Conservation (phyloP, 2,888 invertebrate species). For the Agapostemon virescens region DNA sequence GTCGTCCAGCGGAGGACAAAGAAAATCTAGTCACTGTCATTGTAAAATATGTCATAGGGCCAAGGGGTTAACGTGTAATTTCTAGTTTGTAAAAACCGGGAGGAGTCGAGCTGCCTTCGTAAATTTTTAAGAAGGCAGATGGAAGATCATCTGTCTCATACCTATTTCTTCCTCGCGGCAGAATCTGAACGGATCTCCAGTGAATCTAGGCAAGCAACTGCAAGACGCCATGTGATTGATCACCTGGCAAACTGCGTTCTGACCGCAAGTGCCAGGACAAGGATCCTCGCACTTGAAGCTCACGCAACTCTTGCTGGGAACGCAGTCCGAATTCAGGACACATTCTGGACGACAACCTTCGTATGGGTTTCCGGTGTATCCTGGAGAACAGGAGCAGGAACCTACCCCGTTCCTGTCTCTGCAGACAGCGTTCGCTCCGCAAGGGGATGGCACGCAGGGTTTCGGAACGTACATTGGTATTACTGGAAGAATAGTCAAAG, state of each 20-base stretch:
- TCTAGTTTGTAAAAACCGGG: too few species aligned
- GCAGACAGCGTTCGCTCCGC: conserved; percentile 86
- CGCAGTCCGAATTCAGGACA: conserved; percentile 79
- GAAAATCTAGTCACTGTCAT: too few species aligned
- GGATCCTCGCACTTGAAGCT: conserved; percentile 81
- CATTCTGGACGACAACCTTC: conserved; percentile 80
- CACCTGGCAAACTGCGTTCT: conserved; percentile 87
- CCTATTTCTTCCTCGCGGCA: conserved; percentile 48
- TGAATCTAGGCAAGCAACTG: conserved; percentile 85
- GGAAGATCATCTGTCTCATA: conserved; percentile 74
- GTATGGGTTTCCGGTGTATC: conserved; percentile 84
- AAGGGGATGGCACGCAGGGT: conserved; percentile 87
- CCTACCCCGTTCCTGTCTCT: conserved; percentile 80
- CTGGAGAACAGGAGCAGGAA: conserved; percentile 84
- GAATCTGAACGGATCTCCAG: conserved; percentile 85
- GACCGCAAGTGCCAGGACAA: conserved; percentile 89
- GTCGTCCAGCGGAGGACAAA: too few species aligned
- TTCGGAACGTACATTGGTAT: conserved; percentile 70
- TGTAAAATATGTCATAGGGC: too few species aligned
- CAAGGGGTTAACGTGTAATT: too few species aligned
- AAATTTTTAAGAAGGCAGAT: not conserved
- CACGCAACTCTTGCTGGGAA: conserved; percentile 79
- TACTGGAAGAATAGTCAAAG: conserved; percentile 52
- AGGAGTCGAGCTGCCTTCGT: too few species aligned
- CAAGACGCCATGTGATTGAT: conserved; percentile 84